Conservation (phyloP, 2,888 invertebrate species). For the Rotaria socialis region DNA sequence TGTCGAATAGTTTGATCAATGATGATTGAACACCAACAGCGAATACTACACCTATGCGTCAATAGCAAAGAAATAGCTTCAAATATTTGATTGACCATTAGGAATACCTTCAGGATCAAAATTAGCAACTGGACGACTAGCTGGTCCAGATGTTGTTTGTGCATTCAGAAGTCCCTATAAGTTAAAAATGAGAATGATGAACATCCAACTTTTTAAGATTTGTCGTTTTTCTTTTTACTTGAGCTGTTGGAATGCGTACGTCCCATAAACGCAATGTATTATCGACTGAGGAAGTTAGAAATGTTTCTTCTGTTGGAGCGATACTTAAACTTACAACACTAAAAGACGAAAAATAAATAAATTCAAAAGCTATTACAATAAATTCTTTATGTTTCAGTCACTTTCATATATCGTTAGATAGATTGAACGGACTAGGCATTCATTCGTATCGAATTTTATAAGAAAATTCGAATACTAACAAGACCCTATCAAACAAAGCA, state of each 20-base stretch:
- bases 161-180: neutral
- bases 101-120: slow-evolving; percentile 80
- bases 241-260: slow-evolving; percentile 85
- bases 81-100: neutral
- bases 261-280: slow-evolving; percentile 96
- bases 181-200: neutral
- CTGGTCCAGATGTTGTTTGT: slow-evolving; percentile 51
- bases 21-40: slow-evolving; percentile 97
- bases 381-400: too few species aligned
- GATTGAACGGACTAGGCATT: too few species aligned
- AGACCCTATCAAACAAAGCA: too few species aligned
- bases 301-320: slow-evolving; percentile 95
- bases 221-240: slow-evolving; percentile 71
- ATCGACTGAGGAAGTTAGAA: slow-evolving; percentile 88
- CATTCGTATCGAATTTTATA: too few species aligned
- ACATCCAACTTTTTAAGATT: rapidly evolving
- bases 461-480: too few species aligned
- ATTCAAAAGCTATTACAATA: neutral
- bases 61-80: neutral
- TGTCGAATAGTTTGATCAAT: slow-evolving; percentile 89
- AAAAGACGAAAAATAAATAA: slow-evolving; percentile 35
- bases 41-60: slow-evolving; percentile 68
- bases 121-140: slow-evolving; percentile 89
- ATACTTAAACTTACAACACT: slow-evolving; percentile 88
- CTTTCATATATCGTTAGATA: too few species aligned